A percentile compares a stretch with the other conserved stretches of the same genome.
These are phyloP conservation scores for Eilema caniola DNA, from an alignment of 2,888 invertebrate genomes.

Conservation along the genomic window DNA sequence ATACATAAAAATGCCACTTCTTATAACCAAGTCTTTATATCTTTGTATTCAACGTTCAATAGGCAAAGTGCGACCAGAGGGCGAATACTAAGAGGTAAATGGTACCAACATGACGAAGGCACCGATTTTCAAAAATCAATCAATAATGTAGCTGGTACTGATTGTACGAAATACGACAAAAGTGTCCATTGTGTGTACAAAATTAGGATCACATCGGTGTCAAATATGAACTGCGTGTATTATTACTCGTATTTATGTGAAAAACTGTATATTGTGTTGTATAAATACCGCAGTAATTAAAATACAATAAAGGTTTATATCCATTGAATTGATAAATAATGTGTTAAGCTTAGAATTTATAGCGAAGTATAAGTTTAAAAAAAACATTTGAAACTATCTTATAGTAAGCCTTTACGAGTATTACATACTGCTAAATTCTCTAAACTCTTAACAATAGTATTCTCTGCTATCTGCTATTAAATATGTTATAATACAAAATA, in stretches of 20 bases:
- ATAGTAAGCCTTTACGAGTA: no score
- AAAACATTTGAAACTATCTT: background rate
- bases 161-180: slow-evolving; percentile 77
- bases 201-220: slow-evolving; percentile 30
- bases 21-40: slow-evolving; percentile 40
- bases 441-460: no score
- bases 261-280: background rate
- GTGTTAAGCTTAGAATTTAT: no score
- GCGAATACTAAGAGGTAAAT: slow-evolving; percentile 66
- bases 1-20: background rate
- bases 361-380: no score
- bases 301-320: background rate
- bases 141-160: slow-evolving; percentile 83
- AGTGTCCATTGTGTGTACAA: slow-evolving; percentile 31
- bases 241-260: background rate
- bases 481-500: no score
- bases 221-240: slow-evolving; percentile 21
- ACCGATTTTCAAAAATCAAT: slow-evolving; percentile 82
- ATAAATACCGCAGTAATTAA: background rate
- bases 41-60: slow-evolving; percentile 48
- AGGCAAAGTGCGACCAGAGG: slow-evolving; percentile 51
- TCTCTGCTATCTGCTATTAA: no score
- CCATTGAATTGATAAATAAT: background rate
- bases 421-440: no score
- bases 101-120: slow-evolving; percentile 75